A percentile compares a stretch with the other conserved stretches of the same genome.
Evolutionary conservation across 2,888 invertebrate species (phyloP).

Genomic region (Mylabris sibirica): DNA sequence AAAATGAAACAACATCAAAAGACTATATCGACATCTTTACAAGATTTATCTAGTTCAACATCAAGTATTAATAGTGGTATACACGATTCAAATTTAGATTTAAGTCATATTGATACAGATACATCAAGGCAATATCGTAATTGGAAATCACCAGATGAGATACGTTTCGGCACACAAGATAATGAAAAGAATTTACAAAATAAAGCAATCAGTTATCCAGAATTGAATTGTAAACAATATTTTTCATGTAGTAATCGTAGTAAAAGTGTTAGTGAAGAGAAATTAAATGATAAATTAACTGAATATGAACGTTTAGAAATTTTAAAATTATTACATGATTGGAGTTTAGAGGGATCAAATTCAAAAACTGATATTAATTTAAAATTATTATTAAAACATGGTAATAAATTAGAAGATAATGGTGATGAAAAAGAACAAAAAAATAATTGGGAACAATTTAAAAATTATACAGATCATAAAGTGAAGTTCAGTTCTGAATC

Average conservation of each 20-base stretch:
- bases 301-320: constrained; percentile 59
- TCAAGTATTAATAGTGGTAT: constrained; percentile 58
- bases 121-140: constrained; percentile 62
- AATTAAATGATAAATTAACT: constrained; percentile 53
- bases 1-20: constrained; percentile 49
- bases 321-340: constrained; percentile 58
- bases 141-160: constrained; percentile 76
- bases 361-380: constrained; percentile 52
- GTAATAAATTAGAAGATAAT: constrained; percentile 27
- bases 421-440: constrained; percentile 18
- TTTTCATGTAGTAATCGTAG: constrained; percentile 43
- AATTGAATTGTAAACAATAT: constrained; percentile 46
- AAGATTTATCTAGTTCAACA: constrained; percentile 60
- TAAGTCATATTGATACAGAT: constrained; percentile 55
- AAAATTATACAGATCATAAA: constrained; percentile 21
- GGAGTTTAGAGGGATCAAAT: constrained; percentile 59
- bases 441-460: neutral
- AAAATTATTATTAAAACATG: constrained; percentile 32
- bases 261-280: constrained; percentile 55
- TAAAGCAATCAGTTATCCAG: constrained; percentile 55
- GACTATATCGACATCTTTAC: constrained; percentile 52
- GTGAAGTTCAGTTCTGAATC: constrained; percentile 54
- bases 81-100: constrained; percentile 58
- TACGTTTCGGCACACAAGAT: constrained; percentile 69
- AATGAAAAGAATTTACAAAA: constrained; percentile 69